Percentiles rank a stretch among this genome's conserved stretches.
These are phyloP conservation scores for Prinia subflava DNA, from an alignment of 2,113 vertebrate genomes.

Conservation along the genomic window DNA sequence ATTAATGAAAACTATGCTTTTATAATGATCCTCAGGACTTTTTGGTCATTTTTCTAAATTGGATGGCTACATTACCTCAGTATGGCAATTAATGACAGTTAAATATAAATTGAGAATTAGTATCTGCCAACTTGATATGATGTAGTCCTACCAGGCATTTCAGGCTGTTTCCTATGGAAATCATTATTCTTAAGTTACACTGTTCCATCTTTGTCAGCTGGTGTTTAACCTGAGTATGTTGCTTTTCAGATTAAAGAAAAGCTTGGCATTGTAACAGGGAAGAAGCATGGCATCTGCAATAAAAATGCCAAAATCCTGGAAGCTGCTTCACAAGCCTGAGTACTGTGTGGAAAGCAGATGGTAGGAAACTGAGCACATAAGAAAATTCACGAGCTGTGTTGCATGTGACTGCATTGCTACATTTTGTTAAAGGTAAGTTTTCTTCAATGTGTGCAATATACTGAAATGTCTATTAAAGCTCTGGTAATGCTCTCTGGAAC, in stretches of 20 bases:
- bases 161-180: background rate
- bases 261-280: background rate
- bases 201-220: background rate
- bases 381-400: background rate
- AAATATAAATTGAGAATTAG: background rate
- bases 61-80: background rate
- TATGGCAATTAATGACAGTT: background rate
- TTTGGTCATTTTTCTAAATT: background rate
- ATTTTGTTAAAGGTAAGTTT: background rate
- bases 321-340: background rate
- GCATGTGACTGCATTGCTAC: background rate
- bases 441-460: background rate
- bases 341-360: slow-evolving; percentile 17
- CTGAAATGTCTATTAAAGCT: background rate
- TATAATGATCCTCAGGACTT: background rate
- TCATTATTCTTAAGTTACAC: background rate
- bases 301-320: slow-evolving; percentile 29
- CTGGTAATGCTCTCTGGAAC: background rate
- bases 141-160: background rate
- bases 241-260: background rate
- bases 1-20: background rate
- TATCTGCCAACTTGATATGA: background rate
- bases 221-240: background rate
- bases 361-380: background rate
- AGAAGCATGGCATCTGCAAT: background rate